phyloP scores from a whole-genome alignment of 2,888 invertebrate species.

The Noctuana brunneofusca region DNA sequence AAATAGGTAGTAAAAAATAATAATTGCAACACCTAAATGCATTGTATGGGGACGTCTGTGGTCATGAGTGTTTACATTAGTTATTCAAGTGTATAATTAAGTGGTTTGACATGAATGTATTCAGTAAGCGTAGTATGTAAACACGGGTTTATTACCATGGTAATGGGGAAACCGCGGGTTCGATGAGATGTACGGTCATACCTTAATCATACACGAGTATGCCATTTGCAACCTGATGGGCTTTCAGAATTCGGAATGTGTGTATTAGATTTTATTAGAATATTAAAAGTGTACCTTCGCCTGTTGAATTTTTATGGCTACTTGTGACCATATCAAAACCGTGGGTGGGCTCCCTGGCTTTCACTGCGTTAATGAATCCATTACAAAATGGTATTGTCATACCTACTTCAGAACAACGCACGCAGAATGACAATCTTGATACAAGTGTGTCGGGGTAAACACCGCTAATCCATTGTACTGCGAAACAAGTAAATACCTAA shows the following conservation, averaged over 20 bases:
- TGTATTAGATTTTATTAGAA: conserved; percentile 4
- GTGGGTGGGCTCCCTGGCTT: neutral
- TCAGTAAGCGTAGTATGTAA: conserved; percentile 26
- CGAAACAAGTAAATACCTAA: too few relatives aligned
- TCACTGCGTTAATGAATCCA: neutral
- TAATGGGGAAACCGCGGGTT: conserved; percentile 26
- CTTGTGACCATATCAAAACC: neutral
- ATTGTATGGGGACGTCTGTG: conserved; percentile 9
- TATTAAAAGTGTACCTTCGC: neutral
- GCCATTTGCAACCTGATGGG: neutral
- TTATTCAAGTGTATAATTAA: conserved; percentile 28
- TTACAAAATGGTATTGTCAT: neutral
- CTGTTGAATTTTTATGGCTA: neutral
- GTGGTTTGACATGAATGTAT: conserved; percentile 27
- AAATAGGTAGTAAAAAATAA: neutral
- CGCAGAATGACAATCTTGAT: too few relatives aligned
- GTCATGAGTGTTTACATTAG: conserved; percentile 24
- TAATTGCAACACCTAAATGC: neutral
- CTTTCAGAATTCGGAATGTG: conserved; percentile 1
- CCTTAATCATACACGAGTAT: neutral
- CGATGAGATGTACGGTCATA: conserved; percentile 10
- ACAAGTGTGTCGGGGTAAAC: too few relatives aligned
- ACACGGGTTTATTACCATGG: conserved; percentile 28
- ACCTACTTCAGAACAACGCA: neutral
- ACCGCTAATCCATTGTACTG: too few relatives aligned